These are phyloP conservation scores for Apogon hyalosoma DNA, from an alignment of 2,797 vertebrate species.

Conservation along the genomic window DNA sequence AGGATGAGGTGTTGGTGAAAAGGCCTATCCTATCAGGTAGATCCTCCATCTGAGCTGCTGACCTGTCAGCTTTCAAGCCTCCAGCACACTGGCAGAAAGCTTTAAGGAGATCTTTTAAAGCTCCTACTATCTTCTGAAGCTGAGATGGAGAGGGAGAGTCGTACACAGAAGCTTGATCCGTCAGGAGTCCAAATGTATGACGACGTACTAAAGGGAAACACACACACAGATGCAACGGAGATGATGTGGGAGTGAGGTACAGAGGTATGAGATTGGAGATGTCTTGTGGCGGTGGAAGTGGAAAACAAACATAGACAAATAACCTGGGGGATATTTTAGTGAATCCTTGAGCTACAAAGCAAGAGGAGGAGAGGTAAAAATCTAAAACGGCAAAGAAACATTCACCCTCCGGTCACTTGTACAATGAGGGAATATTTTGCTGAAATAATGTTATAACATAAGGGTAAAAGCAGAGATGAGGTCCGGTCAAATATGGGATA, in stretches of 20 bases:
- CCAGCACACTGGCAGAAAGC: constrained; percentile 39
- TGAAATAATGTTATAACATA: constrained; percentile 5
- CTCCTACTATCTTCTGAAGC: constrained; percentile 43
- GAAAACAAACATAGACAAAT: constrained; percentile 26
- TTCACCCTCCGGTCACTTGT: not conserved
- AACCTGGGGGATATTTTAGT: constrained; percentile 16
- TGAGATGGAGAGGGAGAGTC: constrained; percentile 27
- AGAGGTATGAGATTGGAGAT: constrained; percentile 28
- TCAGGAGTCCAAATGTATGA: constrained; percentile 33
- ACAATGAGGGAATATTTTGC: not conserved
- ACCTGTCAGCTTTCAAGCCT: constrained; percentile 59
- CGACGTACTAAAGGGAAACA: constrained; percentile 17
- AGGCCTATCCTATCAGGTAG: constrained; percentile 42
- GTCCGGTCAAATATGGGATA: not conserved
- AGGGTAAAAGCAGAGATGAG: not conserved
- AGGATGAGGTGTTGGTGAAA: constrained; percentile 28
- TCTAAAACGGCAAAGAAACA: not conserved
- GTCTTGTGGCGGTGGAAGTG: constrained; percentile 7
- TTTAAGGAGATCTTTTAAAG: constrained; percentile 53
- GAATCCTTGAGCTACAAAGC: constrained; percentile 7
- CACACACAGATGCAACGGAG: constrained; percentile 24
- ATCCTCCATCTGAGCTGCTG: constrained; percentile 46
- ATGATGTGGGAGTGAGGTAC: constrained; percentile 27
- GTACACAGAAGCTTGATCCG: constrained; percentile 9
- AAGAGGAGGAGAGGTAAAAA: not conserved